A percentile compares a stretch with the other conserved stretches of the same genome.
These are phyloP conservation scores for Scylla paramamosain DNA, from an alignment of 1,140 invertebrate genomes.

Conservation along the genomic window DNA sequence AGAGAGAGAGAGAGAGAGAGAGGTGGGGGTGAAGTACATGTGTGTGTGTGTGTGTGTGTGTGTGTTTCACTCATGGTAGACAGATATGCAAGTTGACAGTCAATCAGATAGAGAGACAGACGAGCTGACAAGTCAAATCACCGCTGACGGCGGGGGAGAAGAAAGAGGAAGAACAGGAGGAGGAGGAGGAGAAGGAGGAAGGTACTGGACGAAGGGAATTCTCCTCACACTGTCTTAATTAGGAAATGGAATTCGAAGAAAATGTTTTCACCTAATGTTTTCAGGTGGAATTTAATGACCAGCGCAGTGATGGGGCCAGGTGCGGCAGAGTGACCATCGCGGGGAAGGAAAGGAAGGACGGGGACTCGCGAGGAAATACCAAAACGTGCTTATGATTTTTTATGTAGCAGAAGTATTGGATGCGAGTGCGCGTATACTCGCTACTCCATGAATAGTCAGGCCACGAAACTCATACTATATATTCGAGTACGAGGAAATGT, in stretches of 20 bases:
- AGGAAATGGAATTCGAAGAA: neutral
- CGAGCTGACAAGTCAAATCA: neutral
- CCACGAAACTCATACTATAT: too few species aligned
- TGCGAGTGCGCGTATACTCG: too few species aligned
- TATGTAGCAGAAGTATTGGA: neutral
- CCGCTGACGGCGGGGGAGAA: neutral
- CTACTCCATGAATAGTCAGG: too few species aligned
- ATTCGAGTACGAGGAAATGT: too few species aligned
- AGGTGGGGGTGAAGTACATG: too few species aligned
- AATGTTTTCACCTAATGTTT: neutral
- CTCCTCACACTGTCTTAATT: neutral
- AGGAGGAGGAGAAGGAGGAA: neutral
- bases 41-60: too few species aligned
- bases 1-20: too few species aligned
- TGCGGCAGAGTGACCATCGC: neutral
- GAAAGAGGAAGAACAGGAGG: neutral
- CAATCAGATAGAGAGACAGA: neutral
- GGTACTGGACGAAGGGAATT: neutral
- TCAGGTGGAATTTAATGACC: neutral
- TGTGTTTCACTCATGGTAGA: too few species aligned
- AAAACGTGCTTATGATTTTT: neutral
- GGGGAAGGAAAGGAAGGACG: neutral
- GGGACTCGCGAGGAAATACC: neutral
- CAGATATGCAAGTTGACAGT: too few species aligned
- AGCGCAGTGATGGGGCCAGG: neutral